A percentile compares a stretch with the other conserved stretches of the same genome.
Conservation (phyloP, 2,888 invertebrate genomes). For the Cybosia mesomella region DNA sequence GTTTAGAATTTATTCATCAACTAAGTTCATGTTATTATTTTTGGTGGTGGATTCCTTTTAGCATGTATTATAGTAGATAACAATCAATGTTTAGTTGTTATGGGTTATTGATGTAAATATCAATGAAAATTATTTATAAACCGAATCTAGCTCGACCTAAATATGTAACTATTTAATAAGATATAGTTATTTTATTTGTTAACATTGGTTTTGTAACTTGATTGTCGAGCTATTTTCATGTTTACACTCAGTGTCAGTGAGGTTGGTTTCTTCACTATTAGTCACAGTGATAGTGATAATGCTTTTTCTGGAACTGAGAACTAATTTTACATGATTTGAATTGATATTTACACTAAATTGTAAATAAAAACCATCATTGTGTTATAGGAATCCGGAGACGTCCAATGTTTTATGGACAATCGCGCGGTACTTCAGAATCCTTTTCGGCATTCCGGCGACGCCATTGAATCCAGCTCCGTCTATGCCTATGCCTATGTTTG, state of each 20-base stretch:
- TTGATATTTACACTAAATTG: conserved; percentile 52
- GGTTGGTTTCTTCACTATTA: background rate
- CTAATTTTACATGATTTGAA: conserved; percentile 39
- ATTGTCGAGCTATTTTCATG: conserved; percentile 35
- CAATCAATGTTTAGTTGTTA: conserved; percentile 39
- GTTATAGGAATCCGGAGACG: conserved; percentile 84
- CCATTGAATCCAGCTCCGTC: conserved; percentile 74
- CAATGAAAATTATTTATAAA: conserved; percentile 62
- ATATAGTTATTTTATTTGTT: background rate
- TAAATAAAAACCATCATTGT: conserved; percentile 56
- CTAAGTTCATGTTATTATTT: conserved; percentile 12
- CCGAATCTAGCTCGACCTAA: conserved; percentile 31
- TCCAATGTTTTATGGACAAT: conserved; percentile 85
- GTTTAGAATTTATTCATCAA: conserved; percentile 54
- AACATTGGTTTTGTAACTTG: background rate
- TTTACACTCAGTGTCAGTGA: conserved; percentile 27
- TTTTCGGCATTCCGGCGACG: conserved; percentile 80
- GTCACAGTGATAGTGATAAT: background rate
- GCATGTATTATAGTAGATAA: conserved; percentile 31
- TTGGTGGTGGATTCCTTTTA: conserved; percentile 48
- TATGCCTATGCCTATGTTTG: conserved; percentile 83
- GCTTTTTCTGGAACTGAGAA: conserved; percentile 29
- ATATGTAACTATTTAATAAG: background rate
- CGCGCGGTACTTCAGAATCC: conserved; percentile 84
- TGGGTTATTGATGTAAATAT: conserved; percentile 71